phyloP scores from a whole-genome alignment of 2,888 invertebrate species.

The Tridacna gigas region DNA sequence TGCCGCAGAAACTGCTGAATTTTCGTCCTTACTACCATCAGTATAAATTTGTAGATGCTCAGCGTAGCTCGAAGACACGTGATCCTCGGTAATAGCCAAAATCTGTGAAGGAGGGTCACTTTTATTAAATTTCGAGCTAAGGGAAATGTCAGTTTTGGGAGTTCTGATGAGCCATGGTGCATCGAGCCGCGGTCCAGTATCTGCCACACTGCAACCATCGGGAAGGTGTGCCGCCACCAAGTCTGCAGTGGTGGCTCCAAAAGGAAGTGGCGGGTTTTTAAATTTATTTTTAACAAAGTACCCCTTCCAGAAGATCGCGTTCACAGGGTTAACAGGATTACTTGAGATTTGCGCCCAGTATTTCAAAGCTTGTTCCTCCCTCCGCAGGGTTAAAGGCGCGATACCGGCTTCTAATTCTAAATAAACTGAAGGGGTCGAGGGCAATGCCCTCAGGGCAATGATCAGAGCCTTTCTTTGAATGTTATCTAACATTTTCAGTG shows the following conservation, averaged over 20 bases:
- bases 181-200: neutral
- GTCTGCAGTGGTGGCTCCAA: neutral
- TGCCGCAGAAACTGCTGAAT: too few relatives aligned
- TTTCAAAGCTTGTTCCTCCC: neutral
- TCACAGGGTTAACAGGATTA: neutral
- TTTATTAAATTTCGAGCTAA: slow-evolving; percentile 1
- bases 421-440: too few relatives aligned
- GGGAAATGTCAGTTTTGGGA: slow-evolving; percentile 6
- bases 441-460: too few relatives aligned
- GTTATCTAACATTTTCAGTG: too few relatives aligned
- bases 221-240: neutral
- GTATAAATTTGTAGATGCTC: too few relatives aligned
- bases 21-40: too few relatives aligned
- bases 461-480: too few relatives aligned
- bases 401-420: neutral
- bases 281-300: neutral
- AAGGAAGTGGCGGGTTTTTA: neutral
- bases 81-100: slow-evolving; percentile 3
- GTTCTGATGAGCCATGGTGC: slow-evolving; percentile 7
- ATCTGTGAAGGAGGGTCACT: slow-evolving; percentile 15
- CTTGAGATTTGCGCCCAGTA: neutral
- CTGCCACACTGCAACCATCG: neutral
- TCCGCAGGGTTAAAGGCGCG: neutral
- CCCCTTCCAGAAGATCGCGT: neutral
- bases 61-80: neutral